Percentiles rank a stretch among this genome's conserved stretches.
Evolutionary conservation across 2,797 vertebrate species (phyloP).

Genomic region (Crotalus adamanteus): DNA sequence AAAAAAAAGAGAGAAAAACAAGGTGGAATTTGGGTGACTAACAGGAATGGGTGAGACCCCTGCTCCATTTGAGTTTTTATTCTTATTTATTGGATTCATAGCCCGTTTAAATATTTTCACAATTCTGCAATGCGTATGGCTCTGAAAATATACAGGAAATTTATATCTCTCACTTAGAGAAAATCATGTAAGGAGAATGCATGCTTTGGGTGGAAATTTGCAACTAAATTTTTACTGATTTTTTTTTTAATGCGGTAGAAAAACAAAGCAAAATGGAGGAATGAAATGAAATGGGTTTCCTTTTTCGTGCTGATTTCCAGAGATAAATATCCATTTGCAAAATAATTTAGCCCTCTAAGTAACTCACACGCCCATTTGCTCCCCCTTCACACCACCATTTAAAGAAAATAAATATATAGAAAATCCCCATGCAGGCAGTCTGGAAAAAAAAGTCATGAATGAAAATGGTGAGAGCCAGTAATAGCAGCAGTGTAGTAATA

Average conservation of each 20-base stretch:
- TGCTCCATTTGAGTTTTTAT: not conserved
- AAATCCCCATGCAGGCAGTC: not conserved
- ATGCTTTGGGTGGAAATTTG: not conserved
- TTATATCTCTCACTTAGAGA: not conserved
- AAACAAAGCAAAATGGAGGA: not conserved
- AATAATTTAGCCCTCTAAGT: not conserved
- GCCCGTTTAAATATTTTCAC: not conserved
- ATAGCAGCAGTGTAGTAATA: not conserved
- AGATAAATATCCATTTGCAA: not conserved
- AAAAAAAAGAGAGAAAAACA: not conserved
- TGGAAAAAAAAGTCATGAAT: not conserved
- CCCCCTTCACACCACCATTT: not conserved
- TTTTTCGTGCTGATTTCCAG: not conserved
- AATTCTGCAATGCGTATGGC: not conserved
- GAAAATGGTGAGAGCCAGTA: not conserved
- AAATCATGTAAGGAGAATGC: not conserved
- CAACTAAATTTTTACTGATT: not conserved
- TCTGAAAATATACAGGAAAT: not conserved
- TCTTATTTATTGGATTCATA: not conserved
- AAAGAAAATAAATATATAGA: not conserved
- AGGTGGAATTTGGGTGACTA: not conserved
- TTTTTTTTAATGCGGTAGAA: not conserved
- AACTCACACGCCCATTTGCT: not conserved
- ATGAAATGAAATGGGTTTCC: not conserved
- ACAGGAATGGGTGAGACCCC: not conserved